Conservation (phyloP, 1,140 invertebrate species). For the Eumeta japonica region DNA sequence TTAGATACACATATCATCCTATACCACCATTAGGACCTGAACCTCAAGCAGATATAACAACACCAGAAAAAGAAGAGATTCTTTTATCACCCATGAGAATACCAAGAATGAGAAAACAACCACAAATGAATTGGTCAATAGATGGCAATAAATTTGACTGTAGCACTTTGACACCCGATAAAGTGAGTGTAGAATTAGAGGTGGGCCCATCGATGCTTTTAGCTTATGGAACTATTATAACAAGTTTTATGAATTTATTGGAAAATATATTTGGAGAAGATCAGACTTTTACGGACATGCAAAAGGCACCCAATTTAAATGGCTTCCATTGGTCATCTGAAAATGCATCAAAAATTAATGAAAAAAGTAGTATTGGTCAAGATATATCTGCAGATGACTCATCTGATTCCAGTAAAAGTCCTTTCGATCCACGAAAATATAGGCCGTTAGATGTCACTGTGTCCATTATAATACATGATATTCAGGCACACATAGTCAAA, state of each 20-base stretch:
- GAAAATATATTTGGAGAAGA: slow-evolving; percentile 97
- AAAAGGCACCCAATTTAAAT: slow-evolving; percentile 60
- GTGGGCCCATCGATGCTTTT: slow-evolving; percentile 88
- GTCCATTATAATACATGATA: slow-evolving; percentile 91
- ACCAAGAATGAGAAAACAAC: slow-evolving; percentile 71
- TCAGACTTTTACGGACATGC: slow-evolving; percentile 91
- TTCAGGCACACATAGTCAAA: slow-evolving; percentile 89
- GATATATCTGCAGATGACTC: slow-evolving; percentile 60
- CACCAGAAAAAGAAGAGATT: slow-evolving; percentile 91
- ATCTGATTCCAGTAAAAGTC: slow-evolving; percentile 53
- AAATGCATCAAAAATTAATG: slow-evolving; percentile 50
- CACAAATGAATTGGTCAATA: slow-evolving; percentile 66
- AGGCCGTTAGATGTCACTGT: slow-evolving; percentile 88
- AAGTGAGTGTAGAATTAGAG: slow-evolving; percentile 87
- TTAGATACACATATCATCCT: slow-evolving; percentile 89
- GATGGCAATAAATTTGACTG: slow-evolving; percentile 83
- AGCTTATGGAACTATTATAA: slow-evolving; percentile 86
- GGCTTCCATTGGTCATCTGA: slow-evolving; percentile 50
- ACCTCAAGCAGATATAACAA: slow-evolving; percentile 87
- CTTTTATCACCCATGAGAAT: slow-evolving; percentile 88
- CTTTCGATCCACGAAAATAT: slow-evolving; percentile 84
- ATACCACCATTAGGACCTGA: slow-evolving; percentile 81
- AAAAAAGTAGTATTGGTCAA: slow-evolving; percentile 52
- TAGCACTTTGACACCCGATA: slow-evolving; percentile 77
- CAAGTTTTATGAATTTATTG: slow-evolving; percentile 86